phyloP scores from a whole-genome alignment of 2,888 invertebrate species.

The Hipparchia semele region DNA sequence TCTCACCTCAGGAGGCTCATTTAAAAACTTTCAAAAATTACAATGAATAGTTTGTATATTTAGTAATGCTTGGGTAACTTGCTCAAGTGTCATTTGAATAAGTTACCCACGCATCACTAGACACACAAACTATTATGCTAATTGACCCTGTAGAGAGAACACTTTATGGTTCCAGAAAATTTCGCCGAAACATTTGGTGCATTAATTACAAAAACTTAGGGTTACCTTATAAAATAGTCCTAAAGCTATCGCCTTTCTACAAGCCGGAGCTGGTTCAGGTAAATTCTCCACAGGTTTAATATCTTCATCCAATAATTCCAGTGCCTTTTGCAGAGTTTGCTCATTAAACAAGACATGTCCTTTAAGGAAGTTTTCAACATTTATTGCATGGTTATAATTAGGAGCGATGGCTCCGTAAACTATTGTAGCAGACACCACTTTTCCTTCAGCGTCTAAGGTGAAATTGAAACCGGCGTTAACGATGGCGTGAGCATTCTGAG shows the following conservation, averaged over 20 bases:
- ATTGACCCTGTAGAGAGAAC: no score
- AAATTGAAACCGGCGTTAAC: constrained; percentile 90
- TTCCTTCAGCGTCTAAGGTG: constrained; percentile 72
- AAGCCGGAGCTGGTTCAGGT: constrained; percentile 87
- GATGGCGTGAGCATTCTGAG: constrained; percentile 90
- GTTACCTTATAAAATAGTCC: constrained; percentile 90
- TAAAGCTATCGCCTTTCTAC: constrained; percentile 87
- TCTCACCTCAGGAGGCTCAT: no score
- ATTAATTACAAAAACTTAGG: not conserved
- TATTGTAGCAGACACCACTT: constrained; percentile 78
- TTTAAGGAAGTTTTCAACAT: constrained; percentile 76
- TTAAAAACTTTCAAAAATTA: no score
- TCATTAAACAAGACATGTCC: constrained; percentile 74
- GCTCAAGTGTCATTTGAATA: no score
- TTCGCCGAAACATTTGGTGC: no score
- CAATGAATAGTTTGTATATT: no score
- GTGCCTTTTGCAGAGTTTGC: constrained; percentile 70
- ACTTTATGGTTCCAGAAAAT: no score
- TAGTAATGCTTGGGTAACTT: no score
- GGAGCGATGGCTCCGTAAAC: constrained; percentile 86
- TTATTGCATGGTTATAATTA: constrained; percentile 79
- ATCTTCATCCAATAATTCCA: constrained; percentile 82
- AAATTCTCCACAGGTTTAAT: constrained; percentile 84
- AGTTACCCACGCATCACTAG: no score
- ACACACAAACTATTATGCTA: no score